A percentile compares a stretch with the other conserved stretches of the same genome.
Evolutionary conservation across 2,888 invertebrate species (phyloP).

Genomic region (Trissolcus japonicus): DNA sequence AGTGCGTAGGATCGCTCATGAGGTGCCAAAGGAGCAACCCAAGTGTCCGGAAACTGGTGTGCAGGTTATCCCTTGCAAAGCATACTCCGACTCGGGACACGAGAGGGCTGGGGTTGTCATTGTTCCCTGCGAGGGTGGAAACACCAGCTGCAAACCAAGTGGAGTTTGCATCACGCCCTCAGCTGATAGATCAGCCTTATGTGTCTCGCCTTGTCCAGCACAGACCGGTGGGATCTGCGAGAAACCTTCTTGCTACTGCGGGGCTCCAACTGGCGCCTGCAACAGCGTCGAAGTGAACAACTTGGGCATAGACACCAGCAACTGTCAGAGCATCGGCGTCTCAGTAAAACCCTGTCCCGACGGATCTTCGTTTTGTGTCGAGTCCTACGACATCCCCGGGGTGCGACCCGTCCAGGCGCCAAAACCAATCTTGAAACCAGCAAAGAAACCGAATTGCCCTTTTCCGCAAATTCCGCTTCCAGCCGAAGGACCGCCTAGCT

Average conservation of each 20-base stretch:
- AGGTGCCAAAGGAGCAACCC: slow-evolving; percentile 53
- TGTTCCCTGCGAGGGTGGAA: slow-evolving; percentile 68
- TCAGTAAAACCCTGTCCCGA: slow-evolving; percentile 66
- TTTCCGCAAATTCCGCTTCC: slow-evolving; percentile 73
- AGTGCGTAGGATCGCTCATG: slow-evolving; percentile 65
- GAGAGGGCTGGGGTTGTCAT: slow-evolving; percentile 70
- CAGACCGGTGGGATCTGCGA: slow-evolving; percentile 59
- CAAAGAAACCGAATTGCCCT: slow-evolving; percentile 63
- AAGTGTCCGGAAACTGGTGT: slow-evolving; percentile 70
- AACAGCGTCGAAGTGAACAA: slow-evolving; percentile 51
- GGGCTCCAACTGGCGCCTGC: slow-evolving; percentile 64
- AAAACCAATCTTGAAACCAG: slow-evolving; percentile 63
- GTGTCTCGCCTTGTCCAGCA: slow-evolving; percentile 69
- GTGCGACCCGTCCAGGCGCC: slow-evolving; percentile 63
- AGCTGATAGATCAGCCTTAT: slow-evolving; percentile 68
- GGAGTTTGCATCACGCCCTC: slow-evolving; percentile 71
- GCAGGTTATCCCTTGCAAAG: slow-evolving; percentile 69
- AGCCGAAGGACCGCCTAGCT: slow-evolving; percentile 57
- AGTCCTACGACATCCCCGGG: slow-evolving; percentile 65
- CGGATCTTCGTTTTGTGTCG: slow-evolving; percentile 67
- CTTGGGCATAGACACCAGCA: slow-evolving; percentile 60
- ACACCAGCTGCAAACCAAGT: slow-evolving; percentile 60
- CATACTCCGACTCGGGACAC: slow-evolving; percentile 65
- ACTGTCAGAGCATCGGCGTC: slow-evolving; percentile 65
- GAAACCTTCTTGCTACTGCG: slow-evolving; percentile 62